A percentile compares a stretch with the other conserved stretches of the same genome.
phyloP scores from a whole-genome alignment of 1,140 invertebrate species.

The Drosophila seguyi region DNA sequence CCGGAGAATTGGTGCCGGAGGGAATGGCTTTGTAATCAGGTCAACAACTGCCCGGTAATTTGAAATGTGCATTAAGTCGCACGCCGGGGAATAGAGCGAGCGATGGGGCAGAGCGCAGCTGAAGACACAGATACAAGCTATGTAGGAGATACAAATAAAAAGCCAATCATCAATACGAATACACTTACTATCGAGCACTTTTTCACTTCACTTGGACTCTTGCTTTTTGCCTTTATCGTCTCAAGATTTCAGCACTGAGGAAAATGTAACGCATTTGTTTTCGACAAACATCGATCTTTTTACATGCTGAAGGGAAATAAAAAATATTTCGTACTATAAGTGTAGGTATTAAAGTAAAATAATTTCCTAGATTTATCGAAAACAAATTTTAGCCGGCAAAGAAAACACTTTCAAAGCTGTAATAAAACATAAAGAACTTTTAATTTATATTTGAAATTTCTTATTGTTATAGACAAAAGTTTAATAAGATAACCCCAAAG shows the following conservation, averaged over 20 bases:
- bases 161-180: constrained; percentile 10
- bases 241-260: constrained; percentile 1
- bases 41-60: constrained; percentile 62
- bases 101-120: neutral
- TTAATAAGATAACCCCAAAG: neutral
- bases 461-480: neutral
- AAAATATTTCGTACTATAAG: too few species aligned
- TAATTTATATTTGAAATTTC: neutral
- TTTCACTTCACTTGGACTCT: constrained; percentile 25
- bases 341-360: neutral
- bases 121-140: constrained; percentile 9
- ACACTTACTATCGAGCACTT: constrained; percentile 9
- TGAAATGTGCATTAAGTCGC: constrained; percentile 57
- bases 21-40: constrained; percentile 58
- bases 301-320: too few species aligned
- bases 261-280: neutral
- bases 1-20: constrained; percentile 21
- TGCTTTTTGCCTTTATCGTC: constrained; percentile 27
- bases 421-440: neutral
- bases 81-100: constrained; percentile 38
- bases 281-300: neutral
- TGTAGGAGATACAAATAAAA: constrained; percentile 1
- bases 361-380: neutral
- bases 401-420: neutral
- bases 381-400: neutral